Conservation (phyloP, 2,113 vertebrate genomes). For the Syngnathoides biaculeatus region DNA sequence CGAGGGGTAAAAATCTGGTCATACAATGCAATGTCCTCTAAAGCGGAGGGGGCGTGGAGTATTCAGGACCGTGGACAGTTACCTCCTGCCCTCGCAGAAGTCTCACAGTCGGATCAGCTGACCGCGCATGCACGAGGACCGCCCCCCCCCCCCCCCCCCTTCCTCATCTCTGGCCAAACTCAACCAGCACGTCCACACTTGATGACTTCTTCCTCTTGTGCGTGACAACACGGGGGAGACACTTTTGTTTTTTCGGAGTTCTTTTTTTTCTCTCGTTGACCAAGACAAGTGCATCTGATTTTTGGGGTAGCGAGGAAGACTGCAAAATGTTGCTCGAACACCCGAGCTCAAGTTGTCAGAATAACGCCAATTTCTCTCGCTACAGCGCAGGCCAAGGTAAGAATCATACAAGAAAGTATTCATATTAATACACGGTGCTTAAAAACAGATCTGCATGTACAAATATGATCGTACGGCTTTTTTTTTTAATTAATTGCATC, state of each 20-base stretch:
- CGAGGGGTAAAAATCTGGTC: neutral
- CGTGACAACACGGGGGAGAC: neutral
- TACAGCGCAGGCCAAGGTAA: slow-evolving; percentile 77
- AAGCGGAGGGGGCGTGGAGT: slow-evolving; percentile 24
- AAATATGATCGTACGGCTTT: neutral
- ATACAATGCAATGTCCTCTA: neutral
- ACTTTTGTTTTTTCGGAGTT: neutral
- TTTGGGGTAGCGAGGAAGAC: slow-evolving; percentile 4
- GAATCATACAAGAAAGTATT: neutral
- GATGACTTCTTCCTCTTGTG: neutral
- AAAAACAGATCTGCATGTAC: neutral
- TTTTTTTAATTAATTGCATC: neutral
- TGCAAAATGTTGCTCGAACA: slow-evolving; percentile 77
- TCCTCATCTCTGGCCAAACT: slow-evolving; percentile 14
- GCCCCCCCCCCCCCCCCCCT: slow-evolving; percentile 18
- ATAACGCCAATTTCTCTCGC: slow-evolving; percentile 70
- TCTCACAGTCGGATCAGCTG: slow-evolving; percentile 60
- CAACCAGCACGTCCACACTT: slow-evolving; percentile 27
- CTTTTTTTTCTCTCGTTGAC: neutral
- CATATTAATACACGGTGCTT: neutral
- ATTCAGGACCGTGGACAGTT: slow-evolving; percentile 79
- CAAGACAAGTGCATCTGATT: slow-evolving; percentile 1
- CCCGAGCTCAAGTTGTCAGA: slow-evolving; percentile 77
- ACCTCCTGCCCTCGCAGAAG: slow-evolving; percentile 1
- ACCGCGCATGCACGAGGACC: slow-evolving; percentile 39